Evolutionary conservation across 2,888 invertebrate genomes (phyloP).

Genomic region (Diarsia mendica): DNA sequence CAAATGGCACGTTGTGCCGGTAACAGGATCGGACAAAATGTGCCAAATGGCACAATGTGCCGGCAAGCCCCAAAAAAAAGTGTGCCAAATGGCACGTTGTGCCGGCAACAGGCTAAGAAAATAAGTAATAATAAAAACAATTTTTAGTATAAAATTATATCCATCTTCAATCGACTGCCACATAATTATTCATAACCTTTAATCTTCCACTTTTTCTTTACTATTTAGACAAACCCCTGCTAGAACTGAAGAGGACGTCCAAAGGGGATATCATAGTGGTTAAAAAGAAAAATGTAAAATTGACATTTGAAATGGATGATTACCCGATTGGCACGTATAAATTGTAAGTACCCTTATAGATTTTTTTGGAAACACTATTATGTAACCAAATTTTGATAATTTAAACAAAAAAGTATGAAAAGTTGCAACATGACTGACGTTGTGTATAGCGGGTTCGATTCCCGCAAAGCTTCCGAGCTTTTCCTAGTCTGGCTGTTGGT

Average conservation of each 20-base stretch:
- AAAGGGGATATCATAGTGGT: slow-evolving; percentile 16
- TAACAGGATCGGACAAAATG: no score
- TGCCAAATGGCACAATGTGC: no score
- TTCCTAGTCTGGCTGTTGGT: background rate
- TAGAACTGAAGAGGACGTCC: slow-evolving; percentile 53
- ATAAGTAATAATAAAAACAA: background rate
- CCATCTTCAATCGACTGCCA: background rate
- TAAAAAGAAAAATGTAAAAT: slow-evolving; percentile 36
- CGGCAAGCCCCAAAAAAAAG: no score
- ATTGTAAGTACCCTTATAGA: slow-evolving; percentile 74
- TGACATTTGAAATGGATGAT: slow-evolving; percentile 63
- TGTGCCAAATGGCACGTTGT: no score
- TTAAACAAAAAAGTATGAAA: background rate
- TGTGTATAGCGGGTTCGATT: background rate
- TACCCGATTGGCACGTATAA: slow-evolving; percentile 72
- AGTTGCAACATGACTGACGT: background rate
- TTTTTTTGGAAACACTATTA: background rate
- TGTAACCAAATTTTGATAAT: background rate
- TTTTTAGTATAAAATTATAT: background rate
- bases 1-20: no score
- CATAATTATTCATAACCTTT: background rate
- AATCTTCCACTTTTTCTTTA: background rate
- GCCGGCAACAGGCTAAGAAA: background rate
- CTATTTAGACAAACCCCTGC: slow-evolving; percentile 58
- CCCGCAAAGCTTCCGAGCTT: background rate